Base-by-base conservation (phyloP, 1,140 invertebrate species). In the Drosophila sproati region DNA sequence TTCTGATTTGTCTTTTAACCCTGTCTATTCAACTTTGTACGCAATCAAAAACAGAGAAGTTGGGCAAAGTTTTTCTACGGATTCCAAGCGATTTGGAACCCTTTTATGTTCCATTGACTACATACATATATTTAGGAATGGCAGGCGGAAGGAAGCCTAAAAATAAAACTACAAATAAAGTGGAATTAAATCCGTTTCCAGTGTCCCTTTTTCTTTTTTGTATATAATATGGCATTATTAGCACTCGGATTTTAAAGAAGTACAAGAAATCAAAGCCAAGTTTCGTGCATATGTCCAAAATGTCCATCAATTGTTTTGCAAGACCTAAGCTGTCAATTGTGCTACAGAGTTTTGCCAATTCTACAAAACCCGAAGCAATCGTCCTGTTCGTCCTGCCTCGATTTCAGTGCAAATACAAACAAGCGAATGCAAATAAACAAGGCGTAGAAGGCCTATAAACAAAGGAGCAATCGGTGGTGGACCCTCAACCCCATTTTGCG, bases 381-480 rank as follows among this genome's bases (percentile, higher is more conserved):
- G 50, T 52, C 39, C 63, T 10, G 37, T 54, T 66, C 39, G 39
- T 43, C 45, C 60, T 81, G 80, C 85, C 72, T 85, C 83, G 86
- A 88, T 88, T 89, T 89, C 86, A 85, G 56, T 90, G 81, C 86
- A 89, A 89, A 89, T 69, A 89, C 78, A 90, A 89, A 89, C 85
- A 88, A 77, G 80, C 75, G 59, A 89, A 89, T 89, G 85, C 85
- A 89, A 89, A 89, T 89, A 88, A 87, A 89, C 86, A 82, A 69
- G 64, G 69, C 69, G 69, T 72, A 68, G 43, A 43, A 86, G 69
- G 83, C 85, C 85, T 88, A 88, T 76, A 88, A 74, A 88, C 85
- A 88, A 88, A 80, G 83, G 73, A 83, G 72, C 73, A 74, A 55
- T 64, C 70, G 77, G 63, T 86, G 74, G 50, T 73, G 59, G 63